These are phyloP conservation scores for Oscheius sp. DNA, from an alignment of 1,140 invertebrate species.

Conservation along the genomic window DNA sequence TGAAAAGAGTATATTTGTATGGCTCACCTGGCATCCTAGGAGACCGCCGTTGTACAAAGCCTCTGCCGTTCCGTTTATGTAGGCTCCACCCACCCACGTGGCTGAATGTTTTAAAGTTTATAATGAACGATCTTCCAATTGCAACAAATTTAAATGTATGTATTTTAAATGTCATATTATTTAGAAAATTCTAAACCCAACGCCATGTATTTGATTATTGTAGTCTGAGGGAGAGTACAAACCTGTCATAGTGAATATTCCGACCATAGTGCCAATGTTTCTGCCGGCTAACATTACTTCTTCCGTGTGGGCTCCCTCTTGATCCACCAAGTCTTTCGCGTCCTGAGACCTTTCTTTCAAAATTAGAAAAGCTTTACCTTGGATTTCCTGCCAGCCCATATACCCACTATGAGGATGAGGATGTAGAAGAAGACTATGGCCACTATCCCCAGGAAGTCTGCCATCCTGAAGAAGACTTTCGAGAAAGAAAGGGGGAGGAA, in stretches of 20 bases:
- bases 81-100: constrained; percentile 96
- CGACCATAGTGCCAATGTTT: constrained; percentile 84
- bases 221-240: too few species aligned
- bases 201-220: too few species aligned
- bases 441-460: constrained; percentile 83
- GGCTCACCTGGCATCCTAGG: constrained; percentile 74
- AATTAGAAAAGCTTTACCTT: constrained; percentile 65
- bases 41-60: constrained; percentile 80
- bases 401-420: constrained; percentile 83
- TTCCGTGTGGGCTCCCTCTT: constrained; percentile 69
- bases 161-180: background rate
- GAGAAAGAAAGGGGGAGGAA: too few species aligned
- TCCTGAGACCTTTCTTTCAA: background rate
- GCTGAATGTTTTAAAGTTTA: constrained; percentile 66
- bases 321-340: constrained; percentile 67
- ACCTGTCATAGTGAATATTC: constrained; percentile 98
- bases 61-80: constrained; percentile 97
- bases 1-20: background rate
- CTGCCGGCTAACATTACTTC: constrained; percentile 94
- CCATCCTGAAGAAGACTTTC: constrained; percentile 38
- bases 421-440: constrained; percentile 90
- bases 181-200: too few species aligned
- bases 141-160: too few species aligned
- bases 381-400: constrained; percentile 84
- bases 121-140: background rate